Conservation (phyloP, 2,888 invertebrate species). For the Cylindroiulus punctatus region DNA sequence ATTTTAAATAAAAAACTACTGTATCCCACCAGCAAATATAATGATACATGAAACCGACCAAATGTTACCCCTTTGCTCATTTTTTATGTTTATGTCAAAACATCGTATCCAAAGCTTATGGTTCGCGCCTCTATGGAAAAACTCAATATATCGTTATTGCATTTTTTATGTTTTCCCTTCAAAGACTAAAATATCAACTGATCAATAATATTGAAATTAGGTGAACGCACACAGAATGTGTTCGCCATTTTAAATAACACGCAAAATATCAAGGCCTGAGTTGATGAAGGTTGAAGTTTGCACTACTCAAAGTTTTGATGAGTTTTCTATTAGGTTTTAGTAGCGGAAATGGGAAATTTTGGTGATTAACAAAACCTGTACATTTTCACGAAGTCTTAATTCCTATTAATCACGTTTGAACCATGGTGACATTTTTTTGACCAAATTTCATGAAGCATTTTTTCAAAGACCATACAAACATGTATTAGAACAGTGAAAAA, state of each 20-base stretch:
- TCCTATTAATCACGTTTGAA: too few relatives aligned
- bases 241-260: slow-evolving; percentile 7
- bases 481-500: too few relatives aligned
- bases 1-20: not conserved
- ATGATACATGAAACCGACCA: not conserved
- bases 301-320: not conserved
- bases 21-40: not conserved
- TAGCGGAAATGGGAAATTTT: too few relatives aligned
- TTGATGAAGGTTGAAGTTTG: not conserved
- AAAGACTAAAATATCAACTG: not conserved
- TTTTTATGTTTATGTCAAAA: not conserved
- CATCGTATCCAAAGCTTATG: not conserved
- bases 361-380: too few relatives aligned
- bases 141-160: slow-evolving; percentile 30
- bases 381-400: too few relatives aligned
- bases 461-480: too few relatives aligned
- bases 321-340: too few relatives aligned
- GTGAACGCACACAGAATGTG: not conserved
- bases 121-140: not conserved
- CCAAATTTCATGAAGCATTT: too few relatives aligned
- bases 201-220: slow-evolving; percentile 28
- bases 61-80: not conserved
- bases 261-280: not conserved
- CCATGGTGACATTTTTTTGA: too few relatives aligned
- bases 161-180: not conserved